Conservation (phyloP, 2,113 vertebrate species). For the Nycticebus coucang region DNA sequence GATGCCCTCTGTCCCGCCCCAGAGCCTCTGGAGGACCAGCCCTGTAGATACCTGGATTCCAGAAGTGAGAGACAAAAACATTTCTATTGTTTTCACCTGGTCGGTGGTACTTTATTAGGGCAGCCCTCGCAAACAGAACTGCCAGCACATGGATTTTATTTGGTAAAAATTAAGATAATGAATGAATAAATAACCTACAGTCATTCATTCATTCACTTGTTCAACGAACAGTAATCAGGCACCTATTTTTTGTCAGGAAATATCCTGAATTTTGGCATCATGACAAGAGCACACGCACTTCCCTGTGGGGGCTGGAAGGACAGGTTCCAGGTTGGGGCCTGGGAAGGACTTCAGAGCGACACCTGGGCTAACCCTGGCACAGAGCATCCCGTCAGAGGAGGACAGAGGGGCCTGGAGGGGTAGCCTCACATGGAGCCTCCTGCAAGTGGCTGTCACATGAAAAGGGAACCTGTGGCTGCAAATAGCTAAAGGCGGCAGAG, state of each 20-base stretch:
- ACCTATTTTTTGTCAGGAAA: not conserved
- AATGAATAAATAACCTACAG: too few relatives aligned
- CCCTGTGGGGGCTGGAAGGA: too few relatives aligned
- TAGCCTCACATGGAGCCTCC: not conserved
- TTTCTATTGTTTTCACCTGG: not conserved
- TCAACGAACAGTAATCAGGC: not conserved
- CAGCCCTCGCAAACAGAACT: too few relatives aligned
- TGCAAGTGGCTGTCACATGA: not conserved
- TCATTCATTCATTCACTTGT: not conserved
- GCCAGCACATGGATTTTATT: too few relatives aligned
- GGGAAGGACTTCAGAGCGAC: too few relatives aligned
- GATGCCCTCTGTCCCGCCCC: not conserved
- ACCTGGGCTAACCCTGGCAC: too few relatives aligned
- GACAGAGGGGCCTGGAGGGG: too few relatives aligned
- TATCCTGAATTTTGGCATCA: not conserved
- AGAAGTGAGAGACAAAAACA: not conserved
- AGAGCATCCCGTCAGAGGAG: too few relatives aligned
- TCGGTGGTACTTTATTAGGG: accelerated
- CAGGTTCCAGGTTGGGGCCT: not conserved
- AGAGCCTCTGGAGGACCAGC: not conserved
- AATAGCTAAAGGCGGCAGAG: accelerated
- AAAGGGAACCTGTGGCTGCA: not conserved
- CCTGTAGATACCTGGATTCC: not conserved
- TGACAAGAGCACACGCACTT: accelerated
- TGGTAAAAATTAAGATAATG: not conserved